Evolutionary conservation across 2,113 vertebrate species (phyloP).

Genomic region (Amblyornis subalaris): DNA sequence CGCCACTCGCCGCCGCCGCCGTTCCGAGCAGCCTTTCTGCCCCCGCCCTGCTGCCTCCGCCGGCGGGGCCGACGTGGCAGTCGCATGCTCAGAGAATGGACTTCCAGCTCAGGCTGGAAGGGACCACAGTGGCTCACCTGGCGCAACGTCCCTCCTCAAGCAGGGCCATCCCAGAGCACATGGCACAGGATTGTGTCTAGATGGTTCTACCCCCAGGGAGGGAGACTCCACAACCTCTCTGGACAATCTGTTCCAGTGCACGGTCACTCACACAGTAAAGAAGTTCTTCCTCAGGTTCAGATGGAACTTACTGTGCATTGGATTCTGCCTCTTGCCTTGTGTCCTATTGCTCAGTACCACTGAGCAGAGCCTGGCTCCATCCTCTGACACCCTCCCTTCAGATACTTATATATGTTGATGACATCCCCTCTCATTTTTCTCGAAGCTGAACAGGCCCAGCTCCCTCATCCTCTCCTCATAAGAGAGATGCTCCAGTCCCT

Average conservation of each 20-base stretch:
- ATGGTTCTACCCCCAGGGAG: rapidly evolving
- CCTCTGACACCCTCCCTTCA: neutral
- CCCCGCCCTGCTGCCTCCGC: rapidly evolving
- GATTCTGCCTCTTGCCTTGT: neutral
- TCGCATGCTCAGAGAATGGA: too few species aligned
- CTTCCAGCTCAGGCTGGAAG: neutral
- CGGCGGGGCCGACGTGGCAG: neutral
- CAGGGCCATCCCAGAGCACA: neutral
- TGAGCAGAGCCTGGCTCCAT: too few species aligned
- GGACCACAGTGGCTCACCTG: too few species aligned
- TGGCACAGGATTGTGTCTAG: too few species aligned
- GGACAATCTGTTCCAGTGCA: neutral
- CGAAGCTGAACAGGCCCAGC: neutral
- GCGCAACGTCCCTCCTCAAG: neutral
- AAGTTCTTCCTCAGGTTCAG: neutral
- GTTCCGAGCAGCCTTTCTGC: neutral
- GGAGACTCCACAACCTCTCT: neutral
- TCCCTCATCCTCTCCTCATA: neutral
- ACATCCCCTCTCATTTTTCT: neutral
- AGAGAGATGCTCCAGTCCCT: neutral
- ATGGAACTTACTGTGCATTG: neutral
- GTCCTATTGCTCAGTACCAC: too few species aligned
- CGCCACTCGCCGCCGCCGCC: rapidly evolving
- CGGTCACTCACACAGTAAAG: neutral
- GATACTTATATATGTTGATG: rapidly evolving